phyloP scores from a whole-genome alignment of 2,888 invertebrate genomes.

The Heliconius charithonia region DNA sequence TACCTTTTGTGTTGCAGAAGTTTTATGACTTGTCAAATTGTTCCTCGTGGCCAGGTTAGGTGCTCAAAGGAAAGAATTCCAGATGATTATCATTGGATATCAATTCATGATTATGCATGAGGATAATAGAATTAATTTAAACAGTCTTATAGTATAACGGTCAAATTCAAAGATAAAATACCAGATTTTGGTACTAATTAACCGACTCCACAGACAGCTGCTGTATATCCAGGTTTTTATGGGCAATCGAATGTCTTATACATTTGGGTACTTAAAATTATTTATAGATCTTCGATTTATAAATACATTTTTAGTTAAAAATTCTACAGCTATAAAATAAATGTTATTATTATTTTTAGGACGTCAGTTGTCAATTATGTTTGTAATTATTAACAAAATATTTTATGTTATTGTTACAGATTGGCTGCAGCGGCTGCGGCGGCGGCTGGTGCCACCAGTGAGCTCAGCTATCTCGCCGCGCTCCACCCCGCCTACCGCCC shows the following conservation, averaged over 20 bases:
- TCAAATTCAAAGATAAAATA: conserved; percentile 17
- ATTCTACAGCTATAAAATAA: not conserved
- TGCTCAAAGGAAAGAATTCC: conserved; percentile 38
- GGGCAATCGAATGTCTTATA: not conserved
- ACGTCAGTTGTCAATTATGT: not conserved
- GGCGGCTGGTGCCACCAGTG: conserved; percentile 77
- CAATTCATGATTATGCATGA: conserved; percentile 44
- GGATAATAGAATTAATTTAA: conserved; percentile 34
- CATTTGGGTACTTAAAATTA: conserved; percentile 4
- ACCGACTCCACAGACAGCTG: not conserved
- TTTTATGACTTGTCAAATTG: conserved; percentile 47
- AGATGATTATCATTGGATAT: conserved; percentile 37
- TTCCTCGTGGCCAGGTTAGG: conserved; percentile 38
- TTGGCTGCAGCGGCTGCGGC: conserved; percentile 79
- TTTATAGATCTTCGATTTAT: not conserved
- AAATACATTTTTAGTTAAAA: not conserved
- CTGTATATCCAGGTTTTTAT: conserved; percentile 15
- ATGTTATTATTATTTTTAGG: not conserved
- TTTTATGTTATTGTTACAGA: conserved; percentile 56
- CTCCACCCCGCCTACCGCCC: conserved; percentile 84
- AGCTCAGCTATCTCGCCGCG: conserved; percentile 81
- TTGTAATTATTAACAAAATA: conserved; percentile 4
- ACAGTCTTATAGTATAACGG: conserved; percentile 11
- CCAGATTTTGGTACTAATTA: conserved; percentile 14
- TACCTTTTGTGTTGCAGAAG: conserved; percentile 45